Base-by-base conservation (phyloP, 2,113 vertebrate species). In the Atherinomorus stipes region DNA sequence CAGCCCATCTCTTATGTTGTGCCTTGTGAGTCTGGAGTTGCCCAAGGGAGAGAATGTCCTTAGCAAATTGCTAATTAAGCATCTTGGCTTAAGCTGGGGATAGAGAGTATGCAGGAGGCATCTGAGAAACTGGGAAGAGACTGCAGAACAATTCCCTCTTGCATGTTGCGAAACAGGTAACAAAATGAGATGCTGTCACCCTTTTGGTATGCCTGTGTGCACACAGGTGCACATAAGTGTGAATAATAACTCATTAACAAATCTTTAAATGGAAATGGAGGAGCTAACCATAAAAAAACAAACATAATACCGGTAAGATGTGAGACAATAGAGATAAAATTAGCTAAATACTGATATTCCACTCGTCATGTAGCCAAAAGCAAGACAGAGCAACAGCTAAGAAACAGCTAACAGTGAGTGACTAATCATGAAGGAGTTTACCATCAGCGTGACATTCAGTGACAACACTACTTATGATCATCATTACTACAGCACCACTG, bases 61-160 rank as follows among this genome's bases (percentile, higher is more conserved):
- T 86, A 84, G 81, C 78, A 88, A 88, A 88, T 80, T 73, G 74
- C 78, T 89, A 90, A 91, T 91, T 82, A 88, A 84, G 75, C 69
- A 71, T 65, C 64, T 74, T 51, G 26, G 58, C 52, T 69, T 45
- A 52, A 53, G 61, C 38, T 60, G 60, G 61, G 62, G 67, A 72
- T 42, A 11, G 47, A 53, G 54, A 72, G 72, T 31, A 45, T 54
- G 26, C 47, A 65, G 22, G 56, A 49, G 52, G 22, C 6, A 23
- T 38, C 12, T 50, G 54, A 74, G 56, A 28, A 65, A 45, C 31
- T 28, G 37, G 71, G 67, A 78, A 51, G 73, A 64, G 45, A 68
- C 28, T 42, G 26, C 51, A 61, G 73, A 78, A 23, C 23, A 50
- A 52, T n/a, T 72, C 71, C 49, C 53, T 49, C 38, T 26, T 22